phyloP scores from a whole-genome alignment of 2,113 vertebrate species.

The Sporophila hypoxantha region DNA sequence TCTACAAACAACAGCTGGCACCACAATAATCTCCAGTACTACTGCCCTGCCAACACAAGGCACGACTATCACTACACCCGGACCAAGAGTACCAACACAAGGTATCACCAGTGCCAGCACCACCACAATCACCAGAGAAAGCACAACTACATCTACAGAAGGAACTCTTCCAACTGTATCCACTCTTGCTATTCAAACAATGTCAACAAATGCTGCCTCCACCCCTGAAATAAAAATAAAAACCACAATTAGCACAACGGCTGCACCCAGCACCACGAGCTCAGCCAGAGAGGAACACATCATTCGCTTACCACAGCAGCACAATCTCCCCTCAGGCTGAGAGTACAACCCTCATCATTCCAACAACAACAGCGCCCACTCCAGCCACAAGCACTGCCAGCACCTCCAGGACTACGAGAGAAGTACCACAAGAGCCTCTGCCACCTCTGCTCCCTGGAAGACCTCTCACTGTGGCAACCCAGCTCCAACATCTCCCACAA shows the following conservation, averaged over 20 bases:
- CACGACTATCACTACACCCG: fast-evolving
- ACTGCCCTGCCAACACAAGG: neutral
- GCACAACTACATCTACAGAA: neutral
- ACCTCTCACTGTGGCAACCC: fast-evolving
- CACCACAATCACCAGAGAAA: fast-evolving
- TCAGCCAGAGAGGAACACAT: no score
- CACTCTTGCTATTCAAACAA: neutral
- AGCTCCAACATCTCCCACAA: neutral
- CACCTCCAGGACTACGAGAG: neutral
- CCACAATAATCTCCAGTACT: neutral
- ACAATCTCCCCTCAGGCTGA: no score
- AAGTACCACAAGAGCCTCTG: no score
- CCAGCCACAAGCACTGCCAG: neutral
- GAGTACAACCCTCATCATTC: fast-evolving
- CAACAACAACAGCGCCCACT: fast-evolving
- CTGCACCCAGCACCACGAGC: fast-evolving
- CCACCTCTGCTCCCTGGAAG: no score
- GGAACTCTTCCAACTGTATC: neutral
- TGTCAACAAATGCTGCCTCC: neutral
- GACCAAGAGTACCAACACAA: neutral
- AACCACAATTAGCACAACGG: fast-evolving
- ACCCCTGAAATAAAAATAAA: fast-evolving
- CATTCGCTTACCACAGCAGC: no score
- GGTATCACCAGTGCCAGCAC: neutral
- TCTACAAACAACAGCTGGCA: fast-evolving